Conservation (phyloP, 1,140 invertebrate species). For the Capitella teleta region DNA sequence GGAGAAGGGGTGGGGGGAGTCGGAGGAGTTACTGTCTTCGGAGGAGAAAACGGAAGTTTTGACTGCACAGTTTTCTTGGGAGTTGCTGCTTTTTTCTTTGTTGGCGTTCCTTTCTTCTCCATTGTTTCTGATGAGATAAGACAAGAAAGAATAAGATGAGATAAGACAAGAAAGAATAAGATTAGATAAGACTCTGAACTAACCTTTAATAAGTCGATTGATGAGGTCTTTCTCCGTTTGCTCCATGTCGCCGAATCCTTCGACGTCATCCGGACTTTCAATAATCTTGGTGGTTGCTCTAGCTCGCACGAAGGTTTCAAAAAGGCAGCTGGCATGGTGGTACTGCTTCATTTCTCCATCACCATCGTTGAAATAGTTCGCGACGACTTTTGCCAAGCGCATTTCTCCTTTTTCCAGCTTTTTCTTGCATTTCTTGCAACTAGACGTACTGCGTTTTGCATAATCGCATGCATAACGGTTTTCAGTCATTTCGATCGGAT, state of each 20-base stretch:
- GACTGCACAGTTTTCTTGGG: background rate
- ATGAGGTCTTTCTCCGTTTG: conserved; percentile 58
- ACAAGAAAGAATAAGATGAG: background rate
- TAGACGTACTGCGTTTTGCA: conserved; percentile 64
- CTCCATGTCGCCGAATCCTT: conserved; percentile 58
- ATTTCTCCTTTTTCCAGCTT: conserved; percentile 61
- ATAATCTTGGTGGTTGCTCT: conserved; percentile 69
- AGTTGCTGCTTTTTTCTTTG: background rate
- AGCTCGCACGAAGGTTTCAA: conserved; percentile 66
- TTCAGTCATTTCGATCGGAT: conserved; percentile 10
- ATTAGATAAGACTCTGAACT: background rate
- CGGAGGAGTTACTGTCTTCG: background rate
- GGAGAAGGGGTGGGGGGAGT: too few relatives aligned
- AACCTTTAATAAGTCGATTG: conserved; percentile 44
- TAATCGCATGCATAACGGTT: conserved; percentile 45
- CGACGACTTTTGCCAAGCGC: conserved; percentile 58
- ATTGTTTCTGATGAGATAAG: conserved; percentile 6
- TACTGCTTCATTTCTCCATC: conserved; percentile 78
- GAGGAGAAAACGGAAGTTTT: background rate
- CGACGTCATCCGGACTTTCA: conserved; percentile 63
- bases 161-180: background rate
- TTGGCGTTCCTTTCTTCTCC: background rate
- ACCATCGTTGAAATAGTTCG: conserved; percentile 61
- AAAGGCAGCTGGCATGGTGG: conserved; percentile 69
- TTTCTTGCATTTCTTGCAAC: conserved; percentile 77